Conservation (phyloP, 2,888 invertebrate species). For the Mellilla xanthometata region DNA sequence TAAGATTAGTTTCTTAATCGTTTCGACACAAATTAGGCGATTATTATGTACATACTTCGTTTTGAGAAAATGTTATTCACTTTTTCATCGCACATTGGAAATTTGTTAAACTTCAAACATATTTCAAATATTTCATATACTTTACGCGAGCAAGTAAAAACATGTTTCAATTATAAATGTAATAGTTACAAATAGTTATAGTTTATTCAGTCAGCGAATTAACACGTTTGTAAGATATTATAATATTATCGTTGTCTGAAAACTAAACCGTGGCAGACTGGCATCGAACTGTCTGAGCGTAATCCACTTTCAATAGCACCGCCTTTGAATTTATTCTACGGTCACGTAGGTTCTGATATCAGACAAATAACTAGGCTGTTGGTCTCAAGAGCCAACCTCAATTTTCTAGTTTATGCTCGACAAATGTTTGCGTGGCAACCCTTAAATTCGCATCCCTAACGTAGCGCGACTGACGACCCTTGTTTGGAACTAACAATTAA, state of each 20-base stretch:
- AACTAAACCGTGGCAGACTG: slow-evolving; percentile 1
- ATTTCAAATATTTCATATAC: too few species aligned
- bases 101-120: neutral
- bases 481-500: slow-evolving; percentile 19
- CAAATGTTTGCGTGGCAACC: slow-evolving; percentile 12
- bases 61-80: slow-evolving; percentile 4
- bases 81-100: neutral
- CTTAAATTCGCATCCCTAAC: slow-evolving; percentile 16
- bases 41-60: slow-evolving; percentile 7
- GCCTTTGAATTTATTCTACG: neutral
- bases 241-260: neutral
- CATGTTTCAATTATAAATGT: too few species aligned
- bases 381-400: slow-evolving; percentile 6
- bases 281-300: neutral
- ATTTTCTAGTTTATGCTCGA: slow-evolving; percentile 11
- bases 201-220: too few species aligned
- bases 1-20: slow-evolving; percentile 11
- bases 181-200: too few species aligned
- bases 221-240: too few species aligned
- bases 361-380: slow-evolving; percentile 8
- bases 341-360: slow-evolving; percentile 1
- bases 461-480: slow-evolving; percentile 10
- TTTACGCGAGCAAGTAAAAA: too few species aligned
- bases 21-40: slow-evolving; percentile 4
- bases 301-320: too few species aligned